Percentiles rank a stretch among this genome's conserved stretches.
Conservation (phyloP, 1,140 invertebrate genomes). For the Globodera rostochiensis region DNA sequence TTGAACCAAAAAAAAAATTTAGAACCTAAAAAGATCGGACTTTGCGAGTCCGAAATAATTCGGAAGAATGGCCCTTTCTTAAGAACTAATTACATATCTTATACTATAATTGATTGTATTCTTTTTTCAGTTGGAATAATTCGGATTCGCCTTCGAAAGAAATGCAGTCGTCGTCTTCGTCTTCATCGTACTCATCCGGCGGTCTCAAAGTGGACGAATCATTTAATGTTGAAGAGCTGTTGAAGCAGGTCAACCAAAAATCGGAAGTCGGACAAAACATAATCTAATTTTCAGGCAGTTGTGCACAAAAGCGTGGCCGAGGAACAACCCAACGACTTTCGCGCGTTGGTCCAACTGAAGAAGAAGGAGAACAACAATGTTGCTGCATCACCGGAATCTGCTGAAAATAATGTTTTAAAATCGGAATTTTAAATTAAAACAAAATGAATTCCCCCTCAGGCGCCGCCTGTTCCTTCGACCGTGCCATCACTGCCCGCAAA, state of each 20-base stretch:
- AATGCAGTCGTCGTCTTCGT: background rate
- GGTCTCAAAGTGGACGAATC: background rate
- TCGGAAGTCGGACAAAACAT: too few species aligned
- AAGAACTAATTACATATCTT: too few species aligned
- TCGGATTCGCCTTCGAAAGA: background rate
- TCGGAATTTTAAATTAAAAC: too few species aligned
- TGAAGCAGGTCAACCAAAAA: background rate
- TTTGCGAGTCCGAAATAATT: too few species aligned
- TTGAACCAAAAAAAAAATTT: too few species aligned
- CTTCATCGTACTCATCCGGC: background rate
- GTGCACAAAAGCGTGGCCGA: background rate
- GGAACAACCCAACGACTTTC: background rate
- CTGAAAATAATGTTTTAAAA: background rate
- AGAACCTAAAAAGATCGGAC: too few species aligned
- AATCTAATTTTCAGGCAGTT: background rate
- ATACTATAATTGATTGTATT: background rate
- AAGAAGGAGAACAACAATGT: background rate
- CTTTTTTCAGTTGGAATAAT: background rate
- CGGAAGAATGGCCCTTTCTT: too few species aligned
- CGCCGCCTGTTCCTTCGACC: too few species aligned
- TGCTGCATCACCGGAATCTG: background rate
- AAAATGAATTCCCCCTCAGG: too few species aligned
- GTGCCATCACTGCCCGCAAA: too few species aligned
- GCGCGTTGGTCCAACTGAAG: background rate
- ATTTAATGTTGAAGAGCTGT: background rate